Evolutionary conservation across 2,113 vertebrate genomes (phyloP).

Genomic region (Spilogale gracilis): DNA sequence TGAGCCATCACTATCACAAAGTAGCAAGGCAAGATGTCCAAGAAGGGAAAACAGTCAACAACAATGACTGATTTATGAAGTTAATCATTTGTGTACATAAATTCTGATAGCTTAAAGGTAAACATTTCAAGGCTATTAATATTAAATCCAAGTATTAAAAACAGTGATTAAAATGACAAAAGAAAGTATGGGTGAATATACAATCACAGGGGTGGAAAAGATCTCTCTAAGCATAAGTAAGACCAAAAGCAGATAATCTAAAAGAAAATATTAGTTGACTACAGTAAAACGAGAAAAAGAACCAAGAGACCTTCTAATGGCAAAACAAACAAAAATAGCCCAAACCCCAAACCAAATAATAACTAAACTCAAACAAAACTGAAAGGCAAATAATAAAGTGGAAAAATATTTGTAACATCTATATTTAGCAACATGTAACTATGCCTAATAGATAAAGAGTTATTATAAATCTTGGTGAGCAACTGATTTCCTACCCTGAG

Average conservation of each 20-base stretch:
- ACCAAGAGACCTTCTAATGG: neutral
- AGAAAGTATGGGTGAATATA: neutral
- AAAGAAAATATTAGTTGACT: neutral
- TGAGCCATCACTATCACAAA: neutral
- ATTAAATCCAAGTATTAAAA: constrained; percentile 21
- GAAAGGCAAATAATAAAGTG: neutral
- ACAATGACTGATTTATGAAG: neutral
- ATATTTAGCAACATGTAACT: constrained; percentile 12
- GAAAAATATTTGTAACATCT: neutral
- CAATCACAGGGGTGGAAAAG: neutral
- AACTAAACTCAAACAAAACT: neutral
- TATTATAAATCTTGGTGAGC: neutral
- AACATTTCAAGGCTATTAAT: neutral
- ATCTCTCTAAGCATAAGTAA: neutral
- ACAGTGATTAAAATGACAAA: neutral
- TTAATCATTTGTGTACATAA: neutral
- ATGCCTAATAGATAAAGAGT: neutral
- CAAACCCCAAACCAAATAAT: neutral
- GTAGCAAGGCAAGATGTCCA: neutral
- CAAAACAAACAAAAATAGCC: constrained; percentile 14
- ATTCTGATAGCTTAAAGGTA: neutral
- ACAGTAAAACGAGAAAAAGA: neutral
- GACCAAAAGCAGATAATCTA: neutral
- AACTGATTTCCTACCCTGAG: neutral
- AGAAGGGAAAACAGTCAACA: neutral